Conservation (phyloP, 2,113 vertebrate species). For the Alosa alosa region DNA sequence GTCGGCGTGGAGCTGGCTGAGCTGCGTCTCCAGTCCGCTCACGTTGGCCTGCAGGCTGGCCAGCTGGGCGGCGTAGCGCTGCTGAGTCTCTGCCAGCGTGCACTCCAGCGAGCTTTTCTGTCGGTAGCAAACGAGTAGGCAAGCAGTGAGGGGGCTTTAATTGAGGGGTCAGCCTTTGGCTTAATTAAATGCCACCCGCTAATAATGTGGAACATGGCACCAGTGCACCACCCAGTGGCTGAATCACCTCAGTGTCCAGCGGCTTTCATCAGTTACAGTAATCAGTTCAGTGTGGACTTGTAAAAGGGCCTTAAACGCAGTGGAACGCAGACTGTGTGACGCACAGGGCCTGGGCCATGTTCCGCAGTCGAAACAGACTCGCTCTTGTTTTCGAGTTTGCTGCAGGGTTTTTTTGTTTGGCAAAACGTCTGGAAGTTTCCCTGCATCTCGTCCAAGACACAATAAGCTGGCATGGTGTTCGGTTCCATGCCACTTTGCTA, state of each 20-base stretch:
- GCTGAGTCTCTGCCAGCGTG: constrained; percentile 80
- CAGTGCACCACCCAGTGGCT: background rate
- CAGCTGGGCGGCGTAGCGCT: constrained; percentile 76
- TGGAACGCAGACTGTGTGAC: constrained; percentile 15
- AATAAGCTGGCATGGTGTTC: constrained; percentile 25
- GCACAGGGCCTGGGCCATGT: background rate
- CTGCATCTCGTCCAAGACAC: constrained; percentile 16
- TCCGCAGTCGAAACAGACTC: background rate
- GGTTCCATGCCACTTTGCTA: background rate
- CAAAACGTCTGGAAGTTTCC: constrained; percentile 15
- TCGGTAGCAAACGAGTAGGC: background rate
- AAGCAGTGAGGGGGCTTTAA: too few species aligned
- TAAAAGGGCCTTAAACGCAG: background rate
- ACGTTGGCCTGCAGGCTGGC: constrained; percentile 76
- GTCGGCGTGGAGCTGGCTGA: constrained; percentile 71
- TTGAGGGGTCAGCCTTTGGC: background rate
- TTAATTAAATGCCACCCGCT: background rate
- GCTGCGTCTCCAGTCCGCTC: constrained; percentile 74
- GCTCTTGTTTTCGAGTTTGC: background rate
- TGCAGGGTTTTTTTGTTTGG: background rate
- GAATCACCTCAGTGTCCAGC: background rate
- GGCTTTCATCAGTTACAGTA: background rate
- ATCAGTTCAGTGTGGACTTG: background rate
- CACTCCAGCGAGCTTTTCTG: constrained; percentile 83
- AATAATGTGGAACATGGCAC: background rate